phyloP scores from a whole-genome alignment of 2,888 invertebrate genomes.

The Dasysyrphus albostriatus region DNA sequence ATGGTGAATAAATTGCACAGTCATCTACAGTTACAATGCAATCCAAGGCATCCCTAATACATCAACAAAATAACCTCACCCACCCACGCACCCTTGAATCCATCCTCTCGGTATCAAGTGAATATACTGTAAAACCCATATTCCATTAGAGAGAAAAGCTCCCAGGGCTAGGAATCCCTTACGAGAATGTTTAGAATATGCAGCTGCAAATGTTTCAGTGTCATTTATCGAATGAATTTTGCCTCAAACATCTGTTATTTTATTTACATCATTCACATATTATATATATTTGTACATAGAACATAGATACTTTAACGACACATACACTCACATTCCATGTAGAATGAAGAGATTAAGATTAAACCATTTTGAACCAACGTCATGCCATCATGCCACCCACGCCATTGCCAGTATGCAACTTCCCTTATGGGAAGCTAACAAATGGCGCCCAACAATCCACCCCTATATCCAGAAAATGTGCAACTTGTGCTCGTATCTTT shows the following conservation, averaged over 20 bases:
- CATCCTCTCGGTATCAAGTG: conserved; percentile 4
- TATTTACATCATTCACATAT: conserved; percentile 16
- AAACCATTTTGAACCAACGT: conserved; percentile 28
- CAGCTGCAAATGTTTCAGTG: conserved; percentile 54
- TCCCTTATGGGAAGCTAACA: conserved; percentile 12
- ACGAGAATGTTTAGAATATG: conserved; percentile 47
- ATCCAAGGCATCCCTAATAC: background rate
- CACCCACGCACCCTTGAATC: conserved; percentile 12
- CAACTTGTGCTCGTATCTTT: conserved; percentile 43
- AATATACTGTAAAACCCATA: conserved; percentile 49
- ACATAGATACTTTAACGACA: conserved; percentile 3
- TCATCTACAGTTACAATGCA: conserved; percentile 49
- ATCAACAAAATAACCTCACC: background rate
- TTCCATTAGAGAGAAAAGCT: conserved; percentile 64
- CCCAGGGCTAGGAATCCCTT: conserved; percentile 62
- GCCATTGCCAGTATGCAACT: background rate
- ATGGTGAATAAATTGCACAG: conserved; percentile 63
- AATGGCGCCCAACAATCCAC: conserved; percentile 53
- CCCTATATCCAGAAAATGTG: conserved; percentile 30
- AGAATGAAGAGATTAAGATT: conserved; percentile 44
- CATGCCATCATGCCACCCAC: background rate
- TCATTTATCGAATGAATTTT: conserved; percentile 51
- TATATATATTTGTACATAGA: background rate
- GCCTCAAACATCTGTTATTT: conserved; percentile 46
- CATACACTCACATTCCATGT: conserved; percentile 3